phyloP scores from a whole-genome alignment of 1,140 invertebrate species.

The Antheraea pernyi region DNA sequence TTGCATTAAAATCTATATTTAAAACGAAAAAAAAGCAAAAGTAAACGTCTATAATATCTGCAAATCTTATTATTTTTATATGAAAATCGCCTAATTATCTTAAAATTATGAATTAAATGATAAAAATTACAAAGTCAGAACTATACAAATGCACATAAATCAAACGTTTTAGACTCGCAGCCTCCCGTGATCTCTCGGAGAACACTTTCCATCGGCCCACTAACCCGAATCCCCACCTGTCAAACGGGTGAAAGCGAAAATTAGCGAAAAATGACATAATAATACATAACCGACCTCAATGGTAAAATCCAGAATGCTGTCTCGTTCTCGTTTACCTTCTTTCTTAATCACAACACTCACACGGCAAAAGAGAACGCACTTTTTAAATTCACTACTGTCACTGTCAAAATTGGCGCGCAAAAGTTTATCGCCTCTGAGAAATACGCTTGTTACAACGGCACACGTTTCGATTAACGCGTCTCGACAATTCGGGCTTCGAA shows the following conservation, averaged over 20 bases:
- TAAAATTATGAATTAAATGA: no score
- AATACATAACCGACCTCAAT: conserved; percentile 30
- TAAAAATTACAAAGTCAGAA: no score
- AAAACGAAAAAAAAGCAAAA: no score
- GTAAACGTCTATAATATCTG: no score
- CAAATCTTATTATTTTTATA: no score
- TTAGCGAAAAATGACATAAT: conserved; percentile 11
- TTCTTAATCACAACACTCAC: neutral
- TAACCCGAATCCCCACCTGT: conserved; percentile 21
- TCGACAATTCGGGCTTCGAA: neutral
- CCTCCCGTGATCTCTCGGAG: conserved; percentile 35
- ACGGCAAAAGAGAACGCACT: neutral
- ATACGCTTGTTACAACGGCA: neutral
- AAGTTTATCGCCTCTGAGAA: neutral
- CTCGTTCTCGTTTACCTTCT: neutral
- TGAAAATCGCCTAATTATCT: no score
- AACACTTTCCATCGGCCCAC: conserved; percentile 44
- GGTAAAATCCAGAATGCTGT: conserved; percentile 8
- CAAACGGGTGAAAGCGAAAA: conserved; percentile 31
- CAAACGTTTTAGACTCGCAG: conserved; percentile 21
- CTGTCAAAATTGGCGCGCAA: neutral
- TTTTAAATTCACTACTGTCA: neutral
- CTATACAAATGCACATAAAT: neutral
- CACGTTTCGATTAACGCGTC: neutral
- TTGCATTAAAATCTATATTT: no score